phyloP scores from a whole-genome alignment of 2,113 vertebrate genomes.

The Poeciliopsis turrubarensis region DNA sequence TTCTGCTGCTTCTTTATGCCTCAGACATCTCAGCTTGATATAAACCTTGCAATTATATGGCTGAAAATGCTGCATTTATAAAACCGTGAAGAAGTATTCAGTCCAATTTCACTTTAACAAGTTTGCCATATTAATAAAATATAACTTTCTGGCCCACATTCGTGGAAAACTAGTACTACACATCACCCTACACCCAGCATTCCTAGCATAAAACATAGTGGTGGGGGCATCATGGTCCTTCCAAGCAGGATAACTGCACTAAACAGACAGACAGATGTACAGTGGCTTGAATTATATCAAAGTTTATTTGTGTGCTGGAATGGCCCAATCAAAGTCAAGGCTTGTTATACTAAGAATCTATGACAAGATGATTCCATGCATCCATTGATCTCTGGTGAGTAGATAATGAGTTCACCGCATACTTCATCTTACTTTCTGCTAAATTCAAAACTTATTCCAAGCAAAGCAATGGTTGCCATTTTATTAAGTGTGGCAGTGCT shows the following conservation, averaged over 20 bases:
- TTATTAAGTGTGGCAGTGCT: constrained; percentile 20
- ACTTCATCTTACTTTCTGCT: constrained; percentile 28
- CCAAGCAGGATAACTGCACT: neutral
- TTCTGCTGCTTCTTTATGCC: neutral
- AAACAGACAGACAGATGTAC: neutral
- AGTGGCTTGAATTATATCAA: neutral
- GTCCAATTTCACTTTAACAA: neutral
- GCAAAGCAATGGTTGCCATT: neutral
- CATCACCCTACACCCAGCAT: neutral
- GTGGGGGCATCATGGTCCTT: neutral
- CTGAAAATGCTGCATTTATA: neutral
- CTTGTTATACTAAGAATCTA: neutral
- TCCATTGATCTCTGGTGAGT: constrained; percentile 6
- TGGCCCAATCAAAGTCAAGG: neutral
- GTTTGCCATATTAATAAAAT: neutral
- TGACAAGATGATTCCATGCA: constrained; percentile 4
- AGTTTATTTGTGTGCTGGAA: neutral
- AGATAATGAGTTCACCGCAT: constrained; percentile 12
- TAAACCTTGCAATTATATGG: neutral
- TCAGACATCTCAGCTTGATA: neutral
- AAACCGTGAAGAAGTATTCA: neutral
- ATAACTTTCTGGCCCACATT: neutral
- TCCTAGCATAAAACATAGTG: neutral
- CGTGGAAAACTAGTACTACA: neutral
- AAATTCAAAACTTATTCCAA: constrained; percentile 11